Evolutionary conservation across 1,140 invertebrate species (phyloP).

Genomic region (Antheraea mylitta): DNA sequence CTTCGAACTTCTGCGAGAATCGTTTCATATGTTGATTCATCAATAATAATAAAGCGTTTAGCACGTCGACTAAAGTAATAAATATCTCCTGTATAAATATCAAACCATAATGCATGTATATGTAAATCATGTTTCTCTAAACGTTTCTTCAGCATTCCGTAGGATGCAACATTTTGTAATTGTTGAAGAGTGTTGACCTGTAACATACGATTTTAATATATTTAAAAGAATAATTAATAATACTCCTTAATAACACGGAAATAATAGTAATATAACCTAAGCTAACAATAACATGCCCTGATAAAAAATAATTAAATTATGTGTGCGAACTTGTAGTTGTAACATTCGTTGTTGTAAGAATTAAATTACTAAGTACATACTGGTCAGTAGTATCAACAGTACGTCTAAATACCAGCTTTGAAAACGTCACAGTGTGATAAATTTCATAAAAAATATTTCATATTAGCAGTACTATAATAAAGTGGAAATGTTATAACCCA

Average conservation of each 20-base stretch:
- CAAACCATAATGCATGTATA: conserved; percentile 97
- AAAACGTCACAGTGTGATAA: too few relatives aligned
- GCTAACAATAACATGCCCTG: too few relatives aligned
- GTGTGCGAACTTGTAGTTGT: too few relatives aligned
- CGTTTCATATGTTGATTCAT: conserved; percentile 87
- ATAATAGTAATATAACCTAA: too few relatives aligned
- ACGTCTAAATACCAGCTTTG: too few relatives aligned
- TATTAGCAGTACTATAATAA: background rate
- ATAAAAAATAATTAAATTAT: too few relatives aligned
- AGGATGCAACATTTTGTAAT: conserved; percentile 95
- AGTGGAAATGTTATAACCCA: conserved; percentile 40
- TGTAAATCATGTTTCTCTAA: conserved; percentile 91
- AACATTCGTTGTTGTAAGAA: too few relatives aligned
- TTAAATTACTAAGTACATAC: too few relatives aligned
- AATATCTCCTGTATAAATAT: conserved; percentile 97
- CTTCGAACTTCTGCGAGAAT: conserved; percentile 87
- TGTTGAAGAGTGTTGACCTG: conserved; percentile 96
- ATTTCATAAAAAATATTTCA: too few relatives aligned
- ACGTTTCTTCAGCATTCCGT: conserved; percentile 93
- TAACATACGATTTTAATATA: conserved; percentile 36
- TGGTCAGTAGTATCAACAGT: too few relatives aligned
- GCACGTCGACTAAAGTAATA: conserved; percentile 93
- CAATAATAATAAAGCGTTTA: conserved; percentile 91
- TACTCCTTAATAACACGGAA: too few relatives aligned
- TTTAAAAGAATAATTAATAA: background rate